Conservation (phyloP, 2,113 vertebrate species). For the Takifugu flavidus region DNA sequence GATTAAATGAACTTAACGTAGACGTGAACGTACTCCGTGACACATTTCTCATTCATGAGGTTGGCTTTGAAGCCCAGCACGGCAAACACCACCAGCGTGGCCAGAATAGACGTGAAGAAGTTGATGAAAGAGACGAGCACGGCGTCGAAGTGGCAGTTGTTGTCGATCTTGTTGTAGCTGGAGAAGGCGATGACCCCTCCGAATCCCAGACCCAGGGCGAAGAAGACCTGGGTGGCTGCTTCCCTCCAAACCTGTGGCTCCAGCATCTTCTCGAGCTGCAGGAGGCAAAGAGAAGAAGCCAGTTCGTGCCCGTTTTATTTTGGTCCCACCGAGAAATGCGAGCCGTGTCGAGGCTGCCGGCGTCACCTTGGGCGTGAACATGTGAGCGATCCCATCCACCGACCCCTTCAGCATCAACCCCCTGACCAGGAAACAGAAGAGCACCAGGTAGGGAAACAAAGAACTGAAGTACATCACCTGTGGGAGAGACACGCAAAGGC, state of each 20-base stretch:
- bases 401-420: conserved; percentile 92
- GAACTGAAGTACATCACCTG: conserved; percentile 99
- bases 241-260: conserved; percentile 97
- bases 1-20: not conserved
- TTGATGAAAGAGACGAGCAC: conserved; percentile 95
- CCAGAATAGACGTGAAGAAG: conserved; percentile 93
- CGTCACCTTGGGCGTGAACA: conserved; percentile 97
- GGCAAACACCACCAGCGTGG: conserved; percentile 95
- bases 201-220: conserved; percentile 92
- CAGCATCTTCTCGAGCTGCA: conserved; percentile 96
- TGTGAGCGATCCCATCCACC: conserved; percentile 94
- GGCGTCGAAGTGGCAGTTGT: conserved; percentile 98
- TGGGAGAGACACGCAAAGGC: not conserved
- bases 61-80: conserved; percentile 99
- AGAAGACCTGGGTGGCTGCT: conserved; percentile 97
- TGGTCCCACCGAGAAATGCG: not conserved
- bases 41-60: conserved; percentile 98
- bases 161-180: conserved; percentile 98
- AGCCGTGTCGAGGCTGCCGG: not conserved
- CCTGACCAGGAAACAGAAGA: conserved; percentile 93
- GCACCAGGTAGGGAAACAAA: conserved; percentile 94
- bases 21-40: conserved; percentile 85
- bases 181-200: conserved; percentile 98
- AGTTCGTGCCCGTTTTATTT: not conserved
- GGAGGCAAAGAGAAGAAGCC: not conserved